Evolutionary conservation across 1,140 invertebrate genomes (phyloP), one percentile per base, ranked within the genome.

Genomic region (Saccostrea glomerata): DNA sequence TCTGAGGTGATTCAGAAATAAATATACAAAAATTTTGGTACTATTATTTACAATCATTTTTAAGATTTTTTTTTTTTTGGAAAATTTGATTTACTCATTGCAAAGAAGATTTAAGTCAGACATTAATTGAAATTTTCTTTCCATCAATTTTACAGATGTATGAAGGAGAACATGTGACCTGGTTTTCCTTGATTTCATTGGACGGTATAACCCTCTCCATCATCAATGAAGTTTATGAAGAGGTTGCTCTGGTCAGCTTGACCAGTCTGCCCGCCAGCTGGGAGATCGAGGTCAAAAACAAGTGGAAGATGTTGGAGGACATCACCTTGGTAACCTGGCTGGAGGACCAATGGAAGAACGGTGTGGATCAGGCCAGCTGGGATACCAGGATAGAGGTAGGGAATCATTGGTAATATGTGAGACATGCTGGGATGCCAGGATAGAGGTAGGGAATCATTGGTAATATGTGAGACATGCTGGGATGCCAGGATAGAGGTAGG

Each of bases 211-310:
- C 97, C 25, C 73, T 98, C 12, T 98, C 97, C 7, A 89, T 96
- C 86, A 95, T 96, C 86, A 96, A 95, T 91, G 88, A 86, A 12
- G 58, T 86, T 0, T 93, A 93, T 87, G 86, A 95, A 90, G 97
- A 97, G 93, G 94, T 97, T 54, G 96, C 97, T 0, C 97, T 97
- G 90, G 92, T 96, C 1, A 97, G 96, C 90, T 87, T 97, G 12
- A 96, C 95, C 1, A 96, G 97, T 92, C 96, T 96, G 0, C 96
- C 97, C 0, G 96, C 97, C 0, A 95, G 97, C 86, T 98, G 97
- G 97, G 97, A 98, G 94, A 96, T 98, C 0, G 97, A 97, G 92
- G 96, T 98, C 5, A 97, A 97, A 58, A 96, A 97, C 92, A 90
- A 91, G 89, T 98, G 97, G 97, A 98, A 97, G 93, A 96, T 96